Conservation (phyloP, 2,888 invertebrate genomes). For the Euphydryas editha region DNA sequence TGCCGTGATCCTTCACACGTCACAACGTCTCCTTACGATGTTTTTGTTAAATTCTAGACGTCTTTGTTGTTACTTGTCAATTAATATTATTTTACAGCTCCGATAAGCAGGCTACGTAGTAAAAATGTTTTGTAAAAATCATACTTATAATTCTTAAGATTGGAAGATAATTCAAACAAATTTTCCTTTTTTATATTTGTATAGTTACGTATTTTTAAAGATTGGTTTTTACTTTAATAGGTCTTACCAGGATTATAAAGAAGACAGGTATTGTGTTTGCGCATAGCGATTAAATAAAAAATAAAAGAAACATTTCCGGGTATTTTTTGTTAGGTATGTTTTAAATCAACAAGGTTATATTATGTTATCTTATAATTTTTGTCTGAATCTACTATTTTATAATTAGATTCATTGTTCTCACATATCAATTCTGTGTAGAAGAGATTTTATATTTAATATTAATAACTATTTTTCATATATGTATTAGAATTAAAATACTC, state of each 20-base stretch:
- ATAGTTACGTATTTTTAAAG: not conserved
- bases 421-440: not conserved
- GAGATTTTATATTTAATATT: not conserved
- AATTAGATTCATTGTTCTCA: not conserved
- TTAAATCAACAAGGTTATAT: not conserved
- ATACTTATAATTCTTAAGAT: too few species aligned
- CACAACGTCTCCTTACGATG: too few species aligned
- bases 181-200: too few species aligned
- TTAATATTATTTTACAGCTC: too few species aligned
- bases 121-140: too few species aligned
- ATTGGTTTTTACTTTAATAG: constrained; percentile 43
- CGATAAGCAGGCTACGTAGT: too few species aligned
- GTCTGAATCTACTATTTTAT: not conserved
- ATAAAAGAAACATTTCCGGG: not conserved
- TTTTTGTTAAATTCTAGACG: too few species aligned
- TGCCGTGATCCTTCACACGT: too few species aligned
- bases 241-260: constrained; percentile 50
- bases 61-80: too few species aligned
- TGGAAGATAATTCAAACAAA: too few species aligned
- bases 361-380: not conserved
- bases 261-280: constrained; percentile 37
- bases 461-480: not conserved
- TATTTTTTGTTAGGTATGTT: not conserved
- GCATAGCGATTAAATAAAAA: constrained; percentile 4
- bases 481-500: too few species aligned